Base-by-base conservation (phyloP, 2,888 invertebrate species). In the Gymnoscelis rufifasciata region DNA sequence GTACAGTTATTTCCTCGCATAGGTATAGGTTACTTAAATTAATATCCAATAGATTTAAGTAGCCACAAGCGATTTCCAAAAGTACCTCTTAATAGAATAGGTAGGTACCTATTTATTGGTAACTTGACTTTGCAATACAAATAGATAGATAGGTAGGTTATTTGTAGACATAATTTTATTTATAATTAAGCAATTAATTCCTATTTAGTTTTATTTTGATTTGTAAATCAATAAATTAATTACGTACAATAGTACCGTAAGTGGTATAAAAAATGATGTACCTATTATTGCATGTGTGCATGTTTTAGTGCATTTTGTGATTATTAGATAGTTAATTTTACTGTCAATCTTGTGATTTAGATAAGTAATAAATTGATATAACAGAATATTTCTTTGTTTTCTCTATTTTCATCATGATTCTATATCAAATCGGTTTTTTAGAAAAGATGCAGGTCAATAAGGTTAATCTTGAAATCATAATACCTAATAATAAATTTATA, bases 281-380 rank as follows among this genome's bases (percentile, higher is more conserved):
- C 19, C 19, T 19, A 78, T 78, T 78, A 78, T 77, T 82, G 80
- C 80, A 83, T 82, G 74, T 83, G 82, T 88, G 88, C 88, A 88
- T 88, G 88, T 88, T 88, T 88, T 88, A 88, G 87, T 88, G 88
- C 88, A 88, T 88, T 88, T 88, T 88, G 88, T 88, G 87, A 88
- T 88, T 86, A 71, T 79, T 87, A 88, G 83, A 73, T 88, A 88
- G 86, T 82, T 88, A 88, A 88, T 87, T 83, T 68, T 86, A 86
- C 83, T 76, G 80, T 84, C 78, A 75, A 87, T 82, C 84, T 87
- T 88, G 88, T 88, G 88, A 88, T 88, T 86, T 88, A 86, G 82
- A 68, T 83, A 82, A 79, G 70, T 68, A 67, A 73, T 78, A 79
- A 81, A 82, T 68, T 57, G 56, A 76, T 71, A 65, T 62, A 68